phyloP scores from a whole-genome alignment of 2,797 vertebrate species.

The Scomberomorus guttatus region DNA sequence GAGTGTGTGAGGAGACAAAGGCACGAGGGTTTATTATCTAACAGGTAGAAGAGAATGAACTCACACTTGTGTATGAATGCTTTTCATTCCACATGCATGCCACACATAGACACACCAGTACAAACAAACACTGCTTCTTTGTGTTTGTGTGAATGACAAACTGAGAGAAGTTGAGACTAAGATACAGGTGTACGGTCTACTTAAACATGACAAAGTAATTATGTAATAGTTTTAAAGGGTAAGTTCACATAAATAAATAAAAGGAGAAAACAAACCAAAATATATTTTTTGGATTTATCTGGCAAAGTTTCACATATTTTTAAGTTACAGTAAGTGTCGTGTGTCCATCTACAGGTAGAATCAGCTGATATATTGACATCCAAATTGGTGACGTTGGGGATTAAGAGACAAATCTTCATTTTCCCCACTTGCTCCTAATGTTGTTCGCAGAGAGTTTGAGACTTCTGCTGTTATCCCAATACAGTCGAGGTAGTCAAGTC shows the following conservation, averaged over 20 bases:
- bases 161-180: background rate
- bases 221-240: background rate
- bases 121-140: background rate
- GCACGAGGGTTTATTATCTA: conserved; percentile 37
- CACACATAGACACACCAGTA: conserved; percentile 17
- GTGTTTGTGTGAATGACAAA: background rate
- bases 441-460: too few species aligned
- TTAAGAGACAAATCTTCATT: too few species aligned
- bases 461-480: too few species aligned
- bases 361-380: background rate
- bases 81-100: conserved; percentile 47
- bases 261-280: background rate
- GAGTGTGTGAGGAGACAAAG: background rate
- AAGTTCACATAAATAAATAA: background rate
- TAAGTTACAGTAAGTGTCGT: background rate
- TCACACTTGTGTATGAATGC: conserved; percentile 52
- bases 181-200: background rate
- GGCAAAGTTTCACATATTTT: background rate
- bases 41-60: conserved; percentile 56
- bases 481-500: too few species aligned
- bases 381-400: too few species aligned
- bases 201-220: background rate
- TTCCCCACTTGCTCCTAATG: background rate
- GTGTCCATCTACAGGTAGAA: too few species aligned
- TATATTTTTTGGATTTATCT: background rate